These are phyloP conservation scores for Apis dorsata DNA, from an alignment of 1,140 invertebrate genomes.

Conservation along the genomic window DNA sequence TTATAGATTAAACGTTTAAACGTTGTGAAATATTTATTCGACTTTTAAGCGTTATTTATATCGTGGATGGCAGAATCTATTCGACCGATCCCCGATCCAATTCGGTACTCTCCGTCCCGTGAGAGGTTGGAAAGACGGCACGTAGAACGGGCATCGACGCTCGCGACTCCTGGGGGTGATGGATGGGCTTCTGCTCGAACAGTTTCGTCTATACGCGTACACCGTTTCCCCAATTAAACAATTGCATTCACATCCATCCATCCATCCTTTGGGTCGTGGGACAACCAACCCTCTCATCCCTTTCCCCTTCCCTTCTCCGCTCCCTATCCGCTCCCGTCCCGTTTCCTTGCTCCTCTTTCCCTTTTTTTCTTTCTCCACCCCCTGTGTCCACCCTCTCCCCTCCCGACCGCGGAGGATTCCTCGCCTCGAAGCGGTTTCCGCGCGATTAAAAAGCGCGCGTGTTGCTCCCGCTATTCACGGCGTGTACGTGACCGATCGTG, in stretches of 20 bases:
- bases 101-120: background rate
- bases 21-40: too few relatives aligned
- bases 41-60: too few relatives aligned
- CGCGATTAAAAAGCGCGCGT: slow-evolving; percentile 55
- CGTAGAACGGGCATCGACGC: slow-evolving; percentile 12
- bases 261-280: slow-evolving; percentile 39
- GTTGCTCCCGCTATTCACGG: slow-evolving; percentile 48
- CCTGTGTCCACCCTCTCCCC: slow-evolving; percentile 16
- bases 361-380: slow-evolving; percentile 22
- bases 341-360: slow-evolving; percentile 17
- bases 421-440: slow-evolving; percentile 41
- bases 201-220: slow-evolving; percentile 64
- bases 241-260: slow-evolving; percentile 73
- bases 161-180: slow-evolving; percentile 58
- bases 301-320: slow-evolving; percentile 21
- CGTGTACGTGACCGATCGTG: slow-evolving; percentile 56
- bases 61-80: background rate
- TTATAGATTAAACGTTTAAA: too few relatives aligned
- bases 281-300: slow-evolving; percentile 8
- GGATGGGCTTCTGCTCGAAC: slow-evolving; percentile 67
- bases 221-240: slow-evolving; percentile 74
- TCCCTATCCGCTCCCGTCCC: background rate
- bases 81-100: background rate
- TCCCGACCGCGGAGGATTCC: slow-evolving; percentile 14
- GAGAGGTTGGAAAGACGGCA: slow-evolving; percentile 15